phyloP scores from a whole-genome alignment of 2,888 invertebrate genomes.

The Troglohyphantes excavatus region DNA sequence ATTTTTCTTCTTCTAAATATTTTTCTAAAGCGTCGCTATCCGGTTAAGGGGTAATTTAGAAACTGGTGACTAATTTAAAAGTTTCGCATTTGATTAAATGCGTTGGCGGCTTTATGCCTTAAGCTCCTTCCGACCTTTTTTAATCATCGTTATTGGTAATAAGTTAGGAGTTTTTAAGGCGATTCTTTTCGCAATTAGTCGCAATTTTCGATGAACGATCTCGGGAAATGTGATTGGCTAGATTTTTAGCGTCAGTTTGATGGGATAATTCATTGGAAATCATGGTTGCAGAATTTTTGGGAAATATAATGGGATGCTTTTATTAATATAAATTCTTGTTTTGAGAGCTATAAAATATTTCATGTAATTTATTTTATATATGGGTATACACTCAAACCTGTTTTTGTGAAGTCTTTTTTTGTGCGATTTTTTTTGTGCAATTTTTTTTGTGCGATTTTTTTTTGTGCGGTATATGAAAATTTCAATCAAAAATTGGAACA shows the following conservation, averaged over 20 bases:
- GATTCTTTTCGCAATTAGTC: slow-evolving; percentile 34
- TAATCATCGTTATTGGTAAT: slow-evolving; percentile 73
- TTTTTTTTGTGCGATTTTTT: too few species aligned
- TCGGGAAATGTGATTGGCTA: slow-evolving; percentile 47
- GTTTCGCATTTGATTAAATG: slow-evolving; percentile 77
- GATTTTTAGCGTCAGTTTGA: slow-evolving; percentile 13
- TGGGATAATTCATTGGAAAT: not conserved
- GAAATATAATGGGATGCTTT: not conserved
- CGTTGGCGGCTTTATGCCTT: slow-evolving; percentile 51
- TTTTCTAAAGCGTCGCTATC: slow-evolving; percentile 68
- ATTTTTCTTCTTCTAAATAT: slow-evolving; percentile 48
- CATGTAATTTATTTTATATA: too few species aligned
- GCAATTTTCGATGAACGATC: slow-evolving; percentile 24
- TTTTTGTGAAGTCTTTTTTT: too few species aligned
- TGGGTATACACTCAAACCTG: too few species aligned
- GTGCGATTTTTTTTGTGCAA: too few species aligned
- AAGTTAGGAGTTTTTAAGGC: slow-evolving; percentile 44
- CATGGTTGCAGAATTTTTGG: not conserved
- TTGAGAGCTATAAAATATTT: too few species aligned
- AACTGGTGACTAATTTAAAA: slow-evolving; percentile 63
- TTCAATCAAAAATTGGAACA: too few species aligned
- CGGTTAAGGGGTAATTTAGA: slow-evolving; percentile 73
- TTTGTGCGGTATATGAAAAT: too few species aligned
- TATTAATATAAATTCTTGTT: too few species aligned
- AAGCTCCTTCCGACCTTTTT: slow-evolving; percentile 57